Evolutionary conservation across 2,113 vertebrate species (phyloP).

Genomic region (Zeus faber): DNA sequence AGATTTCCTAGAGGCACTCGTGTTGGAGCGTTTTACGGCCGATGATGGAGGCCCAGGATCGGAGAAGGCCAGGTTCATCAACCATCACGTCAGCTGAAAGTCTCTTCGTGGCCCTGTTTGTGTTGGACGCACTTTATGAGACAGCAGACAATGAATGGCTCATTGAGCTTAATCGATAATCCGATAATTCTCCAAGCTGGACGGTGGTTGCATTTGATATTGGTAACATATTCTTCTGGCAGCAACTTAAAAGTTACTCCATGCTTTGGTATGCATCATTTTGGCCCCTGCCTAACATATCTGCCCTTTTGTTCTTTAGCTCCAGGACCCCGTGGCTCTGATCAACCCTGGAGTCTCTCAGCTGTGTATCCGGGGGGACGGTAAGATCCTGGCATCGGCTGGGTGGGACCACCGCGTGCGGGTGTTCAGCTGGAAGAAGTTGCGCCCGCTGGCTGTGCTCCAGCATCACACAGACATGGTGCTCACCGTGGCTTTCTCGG

Average conservation of each 20-base stretch:
- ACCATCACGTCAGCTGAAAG: constrained; percentile 67
- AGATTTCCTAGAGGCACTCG: constrained; percentile 54
- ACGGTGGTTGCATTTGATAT: background rate
- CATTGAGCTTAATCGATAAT: constrained; percentile 36
- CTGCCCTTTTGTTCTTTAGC: constrained; percentile 66
- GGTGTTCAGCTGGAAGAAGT: constrained; percentile 87
- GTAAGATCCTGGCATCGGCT: constrained; percentile 84
- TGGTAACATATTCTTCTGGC: background rate
- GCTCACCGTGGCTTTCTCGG: constrained; percentile 84
- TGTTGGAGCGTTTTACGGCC: constrained; percentile 65
- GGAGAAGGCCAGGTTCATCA: constrained; percentile 63
- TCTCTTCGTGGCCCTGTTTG: constrained; percentile 42
- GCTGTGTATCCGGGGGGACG: constrained; percentile 80
- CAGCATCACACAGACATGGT: constrained; percentile 84
- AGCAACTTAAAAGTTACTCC: background rate
- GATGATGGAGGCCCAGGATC: constrained; percentile 69
- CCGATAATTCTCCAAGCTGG: constrained; percentile 30
- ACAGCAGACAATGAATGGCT: constrained; percentile 47
- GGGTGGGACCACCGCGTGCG: constrained; percentile 93
- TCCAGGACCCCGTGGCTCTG: constrained; percentile 71
- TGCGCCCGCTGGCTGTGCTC: constrained; percentile 87
- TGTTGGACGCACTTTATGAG: constrained; percentile 39
- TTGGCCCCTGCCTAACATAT: background rate
- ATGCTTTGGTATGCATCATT: background rate
- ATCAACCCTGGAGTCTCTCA: constrained; percentile 89